Conservation (phyloP, 2,113 vertebrate genomes). For the Chaenocephalus aceratus region DNA sequence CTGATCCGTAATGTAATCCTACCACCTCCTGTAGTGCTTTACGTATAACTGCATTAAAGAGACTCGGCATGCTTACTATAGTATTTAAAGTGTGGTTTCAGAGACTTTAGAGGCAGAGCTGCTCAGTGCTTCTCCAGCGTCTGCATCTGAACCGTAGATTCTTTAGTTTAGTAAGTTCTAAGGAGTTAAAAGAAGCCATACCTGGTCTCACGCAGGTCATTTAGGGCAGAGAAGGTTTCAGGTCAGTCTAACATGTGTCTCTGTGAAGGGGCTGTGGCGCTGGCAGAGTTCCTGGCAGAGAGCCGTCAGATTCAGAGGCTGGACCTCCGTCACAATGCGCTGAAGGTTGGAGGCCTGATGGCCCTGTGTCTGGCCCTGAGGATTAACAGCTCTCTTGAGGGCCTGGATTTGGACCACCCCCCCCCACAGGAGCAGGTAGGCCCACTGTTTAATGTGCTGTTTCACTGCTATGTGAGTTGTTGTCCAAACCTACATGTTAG, state of each 20-base stretch:
- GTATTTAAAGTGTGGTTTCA: not conserved
- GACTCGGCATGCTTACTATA: not conserved
- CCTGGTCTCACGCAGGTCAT: not conserved
- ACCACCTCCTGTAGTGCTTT: not conserved
- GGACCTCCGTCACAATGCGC: slow-evolving; percentile 77
- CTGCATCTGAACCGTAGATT: not conserved
- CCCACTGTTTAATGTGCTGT: no score
- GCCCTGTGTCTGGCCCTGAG: slow-evolving; percentile 71
- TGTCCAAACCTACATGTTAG: not conserved
- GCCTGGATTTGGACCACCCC: slow-evolving; percentile 74
- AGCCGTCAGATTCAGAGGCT: slow-evolving; percentile 55
- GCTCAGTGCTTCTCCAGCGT: no score
- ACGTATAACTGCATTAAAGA: not conserved
- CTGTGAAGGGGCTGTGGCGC: slow-evolving; percentile 64
- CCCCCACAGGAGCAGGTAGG: slow-evolving; percentile 73
- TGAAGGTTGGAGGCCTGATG: slow-evolving; percentile 75
- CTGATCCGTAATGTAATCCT: no score
- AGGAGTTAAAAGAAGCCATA: not conserved
- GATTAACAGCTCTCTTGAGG: slow-evolving; percentile 67
- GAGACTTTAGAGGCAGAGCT: not conserved
- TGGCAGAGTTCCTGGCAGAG: slow-evolving; percentile 81
- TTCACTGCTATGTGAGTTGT: not conserved
- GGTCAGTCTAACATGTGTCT: not conserved
- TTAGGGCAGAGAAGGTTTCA: no score
- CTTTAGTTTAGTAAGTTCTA: not conserved